Evolutionary conservation across 2,113 vertebrate genomes (phyloP), one percentile per base, ranked within the genome.

Genomic region (Pogona vitticeps): DNA sequence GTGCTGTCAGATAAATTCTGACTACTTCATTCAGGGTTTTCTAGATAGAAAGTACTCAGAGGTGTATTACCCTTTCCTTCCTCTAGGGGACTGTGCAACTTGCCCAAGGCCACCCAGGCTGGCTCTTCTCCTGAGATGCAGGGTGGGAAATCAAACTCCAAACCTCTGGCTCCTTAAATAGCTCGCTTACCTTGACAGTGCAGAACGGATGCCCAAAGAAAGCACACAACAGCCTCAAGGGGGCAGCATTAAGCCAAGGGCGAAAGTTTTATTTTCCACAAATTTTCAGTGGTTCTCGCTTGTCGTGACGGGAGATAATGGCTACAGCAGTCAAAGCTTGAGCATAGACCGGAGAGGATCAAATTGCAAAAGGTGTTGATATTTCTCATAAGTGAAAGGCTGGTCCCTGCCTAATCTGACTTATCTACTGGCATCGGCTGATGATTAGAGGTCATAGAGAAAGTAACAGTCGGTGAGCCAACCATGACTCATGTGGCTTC

Each of bases 161-260:
- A n/a, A n/a, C n/a, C n/a, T n/a, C n/a, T n/a, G n/a, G n/a, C n/a
- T n/a, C n/a, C n/a, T n/a, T n/a, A n/a, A n/a, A n/a, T n/a, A n/a
- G n/a, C n/a, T n/a, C n/a, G n/a, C n/a, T n/a, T n/a, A n/a, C n/a
- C n/a, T n/a, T n/a, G n/a, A 3, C 14, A 3, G 23, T 31, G 17
- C 10, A 20, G 13, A 46, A 33, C 13, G 17, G 17, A 17, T 2
- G 13, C 83, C 6, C 56, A 59, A 40, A 71, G 68, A 61, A 80
- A 21, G 1, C 4, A 15, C 46, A 18, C 70, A 81, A 23, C 56
- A 71, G 82, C 84, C 91, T 78, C 65, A 20, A 89, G 91, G 52
- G 86, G 93, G 91, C 91, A 93, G 76, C 65, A 79, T 33, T 20
- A 1, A 84, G 78, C 26, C 61, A 26, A 71, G 84, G 70, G 6